A percentile compares a stretch with the other conserved stretches of the same genome.
Evolutionary conservation across 23 tunicate species (phyloP).

Genomic region (Styela plicata): DNA sequence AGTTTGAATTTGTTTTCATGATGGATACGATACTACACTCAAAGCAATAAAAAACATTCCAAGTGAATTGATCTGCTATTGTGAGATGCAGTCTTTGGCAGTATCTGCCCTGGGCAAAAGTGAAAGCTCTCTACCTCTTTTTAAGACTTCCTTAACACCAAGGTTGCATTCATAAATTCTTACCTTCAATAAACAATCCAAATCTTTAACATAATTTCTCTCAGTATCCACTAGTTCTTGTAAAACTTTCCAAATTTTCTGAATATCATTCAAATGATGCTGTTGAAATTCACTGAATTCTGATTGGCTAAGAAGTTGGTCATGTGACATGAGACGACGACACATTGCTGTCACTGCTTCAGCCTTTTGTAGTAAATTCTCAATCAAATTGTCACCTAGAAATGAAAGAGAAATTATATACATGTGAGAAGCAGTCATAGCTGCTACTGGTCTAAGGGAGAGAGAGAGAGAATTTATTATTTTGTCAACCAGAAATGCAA

Average conservation of each 20-base stretch:
- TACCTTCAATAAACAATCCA: conserved; percentile 9
- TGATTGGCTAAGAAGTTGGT: background rate
- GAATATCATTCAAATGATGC: background rate
- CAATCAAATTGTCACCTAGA: conserved; percentile 12
- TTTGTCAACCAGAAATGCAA: too few relatives aligned
- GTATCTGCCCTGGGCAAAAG: too few relatives aligned
- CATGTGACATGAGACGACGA: background rate
- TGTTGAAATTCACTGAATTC: background rate
- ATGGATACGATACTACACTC: too few relatives aligned
- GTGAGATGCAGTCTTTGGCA: too few relatives aligned
- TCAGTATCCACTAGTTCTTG: conserved; percentile 24
- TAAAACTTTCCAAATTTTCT: conserved; percentile 26
- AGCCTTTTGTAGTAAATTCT: conserved; percentile 9
- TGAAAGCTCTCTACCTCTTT: too few relatives aligned
- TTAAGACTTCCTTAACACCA: too few relatives aligned
- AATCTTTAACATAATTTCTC: conserved; percentile 11
- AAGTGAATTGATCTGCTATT: too few relatives aligned
- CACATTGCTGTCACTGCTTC: conserved; percentile 25
- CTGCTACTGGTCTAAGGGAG: background rate
- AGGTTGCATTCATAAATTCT: background rate
- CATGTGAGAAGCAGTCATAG: background rate
- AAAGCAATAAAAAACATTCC: too few relatives aligned
- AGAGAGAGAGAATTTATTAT: too few relatives aligned
- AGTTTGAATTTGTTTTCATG: too few relatives aligned
- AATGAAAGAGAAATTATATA: background rate